A percentile compares a stretch with the other conserved stretches of the same genome.
These are phyloP conservation scores for Neoitamus cyanurus DNA, from an alignment of 2,888 invertebrate species.

Conservation along the genomic window DNA sequence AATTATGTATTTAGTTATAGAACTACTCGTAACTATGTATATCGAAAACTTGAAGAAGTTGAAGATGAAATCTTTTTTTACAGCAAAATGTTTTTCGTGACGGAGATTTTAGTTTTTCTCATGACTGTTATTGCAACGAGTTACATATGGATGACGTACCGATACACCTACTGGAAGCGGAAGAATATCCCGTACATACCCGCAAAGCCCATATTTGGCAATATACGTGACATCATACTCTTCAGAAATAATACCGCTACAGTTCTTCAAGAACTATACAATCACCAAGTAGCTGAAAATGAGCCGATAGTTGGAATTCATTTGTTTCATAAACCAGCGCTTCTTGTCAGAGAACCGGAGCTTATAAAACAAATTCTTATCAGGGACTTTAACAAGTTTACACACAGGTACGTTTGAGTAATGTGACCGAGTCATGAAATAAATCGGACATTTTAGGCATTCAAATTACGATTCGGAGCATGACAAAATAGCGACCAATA, in stretches of 20 bases:
- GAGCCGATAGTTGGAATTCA: conserved; percentile 63
- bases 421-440: neutral
- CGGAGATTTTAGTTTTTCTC: conserved; percentile 12
- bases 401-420: conserved; percentile 58
- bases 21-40: too few relatives aligned
- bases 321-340: conserved; percentile 65
- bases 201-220: conserved; percentile 66
- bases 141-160: conserved; percentile 3
- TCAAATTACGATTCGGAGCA: conserved; percentile 60
- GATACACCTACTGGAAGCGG: conserved; percentile 59
- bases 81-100: conserved; percentile 2
- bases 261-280: conserved; percentile 63
- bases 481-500: conserved; percentile 66
- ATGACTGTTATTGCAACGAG: neutral
- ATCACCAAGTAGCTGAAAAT: conserved; percentile 57
- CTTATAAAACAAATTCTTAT: conserved; percentile 66
- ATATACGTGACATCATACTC: conserved; percentile 61
- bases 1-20: too few relatives aligned
- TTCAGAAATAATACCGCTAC: conserved; percentile 59
- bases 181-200: conserved; percentile 62
- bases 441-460: conserved; percentile 53
- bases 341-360: conserved; percentile 67
- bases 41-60: too few relatives aligned
- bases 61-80: neutral
- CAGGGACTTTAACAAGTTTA: conserved; percentile 67